Conservation (phyloP, 2,888 invertebrate genomes). For the Hyposoter didymator region DNA sequence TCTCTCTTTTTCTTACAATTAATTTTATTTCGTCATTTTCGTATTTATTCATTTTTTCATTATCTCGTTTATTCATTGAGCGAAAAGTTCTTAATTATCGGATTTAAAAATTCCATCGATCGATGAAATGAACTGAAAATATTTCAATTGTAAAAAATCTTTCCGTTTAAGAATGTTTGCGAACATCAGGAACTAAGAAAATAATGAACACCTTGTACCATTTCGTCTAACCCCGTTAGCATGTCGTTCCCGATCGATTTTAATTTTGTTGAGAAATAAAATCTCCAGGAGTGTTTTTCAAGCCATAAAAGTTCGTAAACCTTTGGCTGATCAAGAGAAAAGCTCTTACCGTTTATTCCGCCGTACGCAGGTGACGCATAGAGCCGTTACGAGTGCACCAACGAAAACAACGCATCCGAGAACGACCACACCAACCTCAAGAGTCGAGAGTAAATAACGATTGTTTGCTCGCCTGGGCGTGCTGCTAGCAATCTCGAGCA, state of each 20-base stretch:
- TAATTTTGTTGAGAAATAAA: background rate
- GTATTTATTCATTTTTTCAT: background rate
- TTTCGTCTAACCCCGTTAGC: background rate
- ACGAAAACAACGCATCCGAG: slow-evolving; percentile 92
- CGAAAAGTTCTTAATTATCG: background rate
- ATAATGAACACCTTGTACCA: background rate
- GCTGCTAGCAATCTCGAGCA: slow-evolving; percentile 88
- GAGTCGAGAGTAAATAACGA: slow-evolving; percentile 86
- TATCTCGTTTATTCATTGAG: background rate
- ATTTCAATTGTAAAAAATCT: background rate
- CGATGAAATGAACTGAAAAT: background rate
- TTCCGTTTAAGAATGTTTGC: background rate
- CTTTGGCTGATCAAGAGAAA: slow-evolving; percentile 26
- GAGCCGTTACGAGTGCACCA: slow-evolving; percentile 91
- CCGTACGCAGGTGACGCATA: slow-evolving; percentile 91
- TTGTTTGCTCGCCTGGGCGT: slow-evolving; percentile 83
- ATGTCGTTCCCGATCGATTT: background rate
- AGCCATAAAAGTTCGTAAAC: slow-evolving; percentile 53
- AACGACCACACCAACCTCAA: slow-evolving; percentile 92
- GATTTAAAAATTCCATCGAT: background rate
- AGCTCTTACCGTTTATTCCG: slow-evolving; percentile 86
- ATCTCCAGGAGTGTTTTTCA: slow-evolving; percentile 1
- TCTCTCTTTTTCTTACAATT: background rate
- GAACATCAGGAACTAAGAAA: background rate
- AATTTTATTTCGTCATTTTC: background rate